Percentiles rank a stretch among this genome's conserved stretches.
Evolutionary conservation across 2,113 vertebrate genomes (phyloP).

Genomic region (Aleadryas rufinucha): DNA sequence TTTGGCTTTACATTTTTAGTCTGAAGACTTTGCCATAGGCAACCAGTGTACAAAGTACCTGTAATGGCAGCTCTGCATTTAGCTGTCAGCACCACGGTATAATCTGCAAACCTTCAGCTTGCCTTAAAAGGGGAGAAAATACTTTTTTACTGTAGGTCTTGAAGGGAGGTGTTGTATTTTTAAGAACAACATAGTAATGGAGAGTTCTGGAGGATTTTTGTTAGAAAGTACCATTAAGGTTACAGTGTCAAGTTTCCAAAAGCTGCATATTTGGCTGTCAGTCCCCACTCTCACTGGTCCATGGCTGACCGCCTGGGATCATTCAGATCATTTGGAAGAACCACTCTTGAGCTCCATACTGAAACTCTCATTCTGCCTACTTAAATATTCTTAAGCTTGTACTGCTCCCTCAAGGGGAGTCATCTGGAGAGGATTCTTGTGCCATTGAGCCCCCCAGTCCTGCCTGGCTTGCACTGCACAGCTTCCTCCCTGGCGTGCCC

Average conservation of each 20-base stretch:
- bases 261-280: background rate
- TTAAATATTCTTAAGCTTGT: background rate
- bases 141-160: background rate
- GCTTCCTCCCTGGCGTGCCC: background rate
- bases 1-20: conserved; percentile 24
- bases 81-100: background rate
- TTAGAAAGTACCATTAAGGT: background rate
- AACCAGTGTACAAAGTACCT: background rate
- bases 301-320: background rate
- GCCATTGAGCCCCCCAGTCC: background rate
- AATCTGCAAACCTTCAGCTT: background rate
- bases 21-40: background rate
- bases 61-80: background rate
- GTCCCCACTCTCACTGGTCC: background rate
- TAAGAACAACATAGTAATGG: background rate
- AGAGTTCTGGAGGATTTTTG: background rate
- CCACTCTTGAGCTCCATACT: background rate
- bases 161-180: background rate
- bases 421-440: background rate
- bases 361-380: background rate
- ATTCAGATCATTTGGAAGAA: background rate
- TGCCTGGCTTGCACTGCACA: rapidly evolving
- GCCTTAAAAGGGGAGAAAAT: background rate
- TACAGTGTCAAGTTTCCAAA: background rate
- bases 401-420: background rate